A percentile compares a stretch with the other conserved stretches of the same genome.
These are phyloP conservation scores for Cebidichthys violaceus DNA, from an alignment of 2,113 vertebrate genomes.

Conservation along the genomic window DNA sequence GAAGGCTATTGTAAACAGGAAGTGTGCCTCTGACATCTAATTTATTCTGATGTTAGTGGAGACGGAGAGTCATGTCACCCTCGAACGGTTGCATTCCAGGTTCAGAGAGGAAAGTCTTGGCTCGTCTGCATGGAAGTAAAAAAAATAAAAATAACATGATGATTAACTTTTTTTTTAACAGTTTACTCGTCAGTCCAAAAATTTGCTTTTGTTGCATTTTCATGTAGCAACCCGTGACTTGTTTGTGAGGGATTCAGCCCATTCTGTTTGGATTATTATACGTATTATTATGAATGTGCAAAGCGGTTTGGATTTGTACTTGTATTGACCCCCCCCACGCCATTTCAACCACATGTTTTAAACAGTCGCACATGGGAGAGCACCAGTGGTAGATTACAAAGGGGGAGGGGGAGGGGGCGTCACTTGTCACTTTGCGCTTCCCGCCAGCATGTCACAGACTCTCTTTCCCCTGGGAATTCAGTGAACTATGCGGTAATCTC, in stretches of 20 bases:
- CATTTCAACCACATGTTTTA: constrained; percentile 70
- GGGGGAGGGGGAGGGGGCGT: constrained; percentile 63
- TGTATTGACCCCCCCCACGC: constrained; percentile 42
- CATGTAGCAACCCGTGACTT: background rate
- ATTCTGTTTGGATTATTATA: constrained; percentile 3
- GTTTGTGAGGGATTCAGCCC: constrained; percentile 7
- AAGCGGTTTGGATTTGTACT: constrained; percentile 67
- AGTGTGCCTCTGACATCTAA: constrained; percentile 44
- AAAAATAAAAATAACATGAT: constrained; percentile 2
- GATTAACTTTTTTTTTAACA: constrained; percentile 25
- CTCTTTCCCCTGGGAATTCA: constrained; percentile 67
- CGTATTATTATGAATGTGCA: constrained; percentile 55
- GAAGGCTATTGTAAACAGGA: constrained; percentile 57
- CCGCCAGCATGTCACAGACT: constrained; percentile 75
- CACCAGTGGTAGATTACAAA: constrained; percentile 41
- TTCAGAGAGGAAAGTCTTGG: constrained; percentile 20
- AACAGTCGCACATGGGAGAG: constrained; percentile 72
- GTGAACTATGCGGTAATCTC: constrained; percentile 60
- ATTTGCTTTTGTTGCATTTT: background rate
- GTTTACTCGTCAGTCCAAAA: background rate
- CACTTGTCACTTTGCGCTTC: constrained; percentile 78
- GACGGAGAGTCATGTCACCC: constrained; percentile 41
- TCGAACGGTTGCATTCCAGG: constrained; percentile 43
- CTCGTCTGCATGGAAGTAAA: constrained; percentile 35
- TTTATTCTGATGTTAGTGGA: constrained; percentile 40